Base-by-base conservation (phyloP, 64 coral and sea anemone genomes). In the Anthopleura sola region DNA sequence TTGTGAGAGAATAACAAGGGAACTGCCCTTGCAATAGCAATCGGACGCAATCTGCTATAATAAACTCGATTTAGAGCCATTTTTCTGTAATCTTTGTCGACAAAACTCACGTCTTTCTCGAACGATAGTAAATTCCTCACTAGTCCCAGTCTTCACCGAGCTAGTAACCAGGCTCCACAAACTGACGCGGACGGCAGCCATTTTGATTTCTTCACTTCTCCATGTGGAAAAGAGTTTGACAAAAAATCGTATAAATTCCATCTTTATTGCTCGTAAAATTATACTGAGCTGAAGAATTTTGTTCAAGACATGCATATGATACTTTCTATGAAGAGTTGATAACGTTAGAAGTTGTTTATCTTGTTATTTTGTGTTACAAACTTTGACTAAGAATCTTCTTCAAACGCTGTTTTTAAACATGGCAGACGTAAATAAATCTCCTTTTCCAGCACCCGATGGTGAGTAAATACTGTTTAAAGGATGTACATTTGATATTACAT, bases 401-500 rank as follows among this genome's bases (percentile, higher is more conserved):
- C 15, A 34, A 29, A 2, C 29, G 0, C 2, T 62, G 23, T 20
- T 34, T 71, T 78, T 75, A 32, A 86, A 90, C 84, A 90, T 90
- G 85, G 85, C 88, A 34, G 86, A 75, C 80, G 78, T 86, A 31
- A 84, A 81, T 69, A 90, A 68, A 37, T 85, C 93, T 66, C 93
- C 93, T 26, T 94, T 94, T 81, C 88, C 93, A 47, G 68, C 93
- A 19, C 93, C 93, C 4, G 88, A 94, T 51, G 93, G 93, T 94
- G 2, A 71, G 66, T 71, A 15, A 32, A 32, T 15, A 9, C 3
- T 71, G 21, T 20, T 36, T 16, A 29, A 15, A 31, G 13, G 10
- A 71, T 71, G 1, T 53, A 34, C 3, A 26, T 32, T 34, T 71
- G 31, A 32, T 15, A 3, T 7, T 66, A 66, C 24, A 9, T 9